Conservation (phyloP, 2,888 invertebrate species). For the Boloria euphrosyne region DNA sequence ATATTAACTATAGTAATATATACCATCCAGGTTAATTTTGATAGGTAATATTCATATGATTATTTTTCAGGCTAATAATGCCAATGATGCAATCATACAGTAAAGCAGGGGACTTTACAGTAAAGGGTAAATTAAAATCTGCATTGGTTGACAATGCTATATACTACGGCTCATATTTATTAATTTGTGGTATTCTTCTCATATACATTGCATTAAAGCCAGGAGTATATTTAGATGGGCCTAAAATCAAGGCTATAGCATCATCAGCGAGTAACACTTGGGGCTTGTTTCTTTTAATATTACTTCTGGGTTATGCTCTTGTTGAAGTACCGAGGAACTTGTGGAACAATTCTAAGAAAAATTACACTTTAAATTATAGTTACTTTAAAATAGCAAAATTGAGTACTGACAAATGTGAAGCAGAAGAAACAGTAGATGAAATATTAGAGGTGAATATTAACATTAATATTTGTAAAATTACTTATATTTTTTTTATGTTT, state of each 20-base stretch:
- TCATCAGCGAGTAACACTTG: conserved; percentile 99
- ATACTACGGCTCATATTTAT: conserved; percentile 97
- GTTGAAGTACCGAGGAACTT: conserved; percentile 96
- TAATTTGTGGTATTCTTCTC: conserved; percentile 96
- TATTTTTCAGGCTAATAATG: conserved; percentile 90
- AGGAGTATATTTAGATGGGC: conserved; percentile 93
- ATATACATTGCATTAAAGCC: conserved; percentile 97
- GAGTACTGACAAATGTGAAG: conserved; percentile 97
- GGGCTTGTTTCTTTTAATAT: conserved; percentile 97
- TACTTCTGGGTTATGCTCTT: conserved; percentile 95
- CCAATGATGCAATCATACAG: conserved; percentile 99
- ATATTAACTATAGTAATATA: too few species aligned
- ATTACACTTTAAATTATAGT: conserved; percentile 91
- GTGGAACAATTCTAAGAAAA: conserved; percentile 95
- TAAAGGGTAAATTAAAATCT: conserved; percentile 95
- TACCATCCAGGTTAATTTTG: too few species aligned
- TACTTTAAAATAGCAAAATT: conserved; percentile 97
- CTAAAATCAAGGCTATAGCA: conserved; percentile 96
- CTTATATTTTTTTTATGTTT: too few species aligned
- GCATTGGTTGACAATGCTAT: conserved; percentile 98
- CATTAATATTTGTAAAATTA: too few species aligned
- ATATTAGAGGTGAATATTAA: conserved; percentile 92
- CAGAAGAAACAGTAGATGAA: conserved; percentile 98
- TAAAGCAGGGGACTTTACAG: conserved; percentile 98
- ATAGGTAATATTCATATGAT: background rate